Conservation (phyloP, 2,888 invertebrate species). For the Allygus modestus region DNA sequence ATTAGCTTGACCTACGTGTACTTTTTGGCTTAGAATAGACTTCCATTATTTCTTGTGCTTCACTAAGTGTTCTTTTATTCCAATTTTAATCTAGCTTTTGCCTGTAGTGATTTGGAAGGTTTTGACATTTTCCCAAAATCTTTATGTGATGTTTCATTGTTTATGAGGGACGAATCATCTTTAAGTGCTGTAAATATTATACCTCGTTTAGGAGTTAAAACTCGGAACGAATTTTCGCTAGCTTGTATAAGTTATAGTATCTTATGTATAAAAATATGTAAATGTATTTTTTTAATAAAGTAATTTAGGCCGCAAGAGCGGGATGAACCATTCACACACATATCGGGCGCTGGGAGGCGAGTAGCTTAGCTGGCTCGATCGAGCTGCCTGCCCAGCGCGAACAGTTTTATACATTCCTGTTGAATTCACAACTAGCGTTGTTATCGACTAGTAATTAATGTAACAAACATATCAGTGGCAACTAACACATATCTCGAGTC, state of each 20-base stretch:
- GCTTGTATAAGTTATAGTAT: conserved; percentile 30
- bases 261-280: conserved; percentile 53
- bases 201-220: not conserved
- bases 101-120: not conserved
- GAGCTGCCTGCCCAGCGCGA: not conserved
- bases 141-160: conserved; percentile 12
- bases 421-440: conserved; percentile 14
- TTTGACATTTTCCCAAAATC: not conserved
- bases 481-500: conserved; percentile 51
- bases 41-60: conserved; percentile 31
- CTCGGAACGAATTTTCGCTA: conserved; percentile 39
- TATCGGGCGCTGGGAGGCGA: conserved; percentile 7
- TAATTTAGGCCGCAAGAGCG: conserved; percentile 39
- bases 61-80: conserved; percentile 38
- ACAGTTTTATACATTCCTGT: conserved; percentile 54
- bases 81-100: conserved; percentile 37
- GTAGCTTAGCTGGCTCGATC: not conserved
- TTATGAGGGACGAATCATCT: not conserved
- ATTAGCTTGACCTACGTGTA: conserved; percentile 39
- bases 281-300: conserved; percentile 53
- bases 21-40: conserved; percentile 39
- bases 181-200: conserved; percentile 38
- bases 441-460: conserved; percentile 9
- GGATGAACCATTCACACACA: conserved; percentile 53
- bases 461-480: conserved; percentile 51